Evolutionary conservation across 2,888 invertebrate genomes (phyloP), one percentile per base, ranked within the genome.

Genomic region (Cybosia mesomella): DNA sequence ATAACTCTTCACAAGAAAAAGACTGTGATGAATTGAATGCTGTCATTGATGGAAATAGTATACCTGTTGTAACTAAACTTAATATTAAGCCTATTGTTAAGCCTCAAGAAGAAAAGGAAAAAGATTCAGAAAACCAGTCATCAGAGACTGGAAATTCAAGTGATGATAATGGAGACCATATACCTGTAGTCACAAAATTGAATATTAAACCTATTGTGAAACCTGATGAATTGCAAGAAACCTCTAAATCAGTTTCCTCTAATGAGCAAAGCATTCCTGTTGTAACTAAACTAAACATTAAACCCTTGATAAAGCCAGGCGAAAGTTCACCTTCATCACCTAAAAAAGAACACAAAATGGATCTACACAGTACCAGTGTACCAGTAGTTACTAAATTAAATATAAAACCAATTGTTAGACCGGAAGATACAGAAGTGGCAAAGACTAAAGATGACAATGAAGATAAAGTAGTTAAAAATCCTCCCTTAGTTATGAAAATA

Each of bases 51-150:
- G 87, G 87, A 86, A 89, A 87, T 89, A 90, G 87, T 90, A 92
- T 95, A 92, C 93, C 95, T 86, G 86, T 93, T 89, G 88, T 95
- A 84, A 93, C 92, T 86, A 95, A 94, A 92, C 82, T 95, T 86
- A 95, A 93, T 85, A 95, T 95, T 87, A 95, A 95, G 89, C 95
- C 95, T 85, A 95, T 95, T 83, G 84, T 95, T 85, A 95, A 95
- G 88, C 95, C 95, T 61, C 79, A 84, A 76, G 88, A 91, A 72
- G 89, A 91, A 81, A 80, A 81, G 69, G 84, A 84, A 79, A 92
- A 92, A 83, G 91, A 93, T 86, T 89, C 91, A 72, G 94, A 92
- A 81, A 94, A 92, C 81, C 92, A 92, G 79, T 92, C 93, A 73
- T 93, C 93, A 76, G 94, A 94, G 87, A 93, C 93, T 79, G 91